Evolutionary conservation across 92 coral and sea anemone genomes (phyloP).

Genomic region (Phymanthus crucifer): DNA sequence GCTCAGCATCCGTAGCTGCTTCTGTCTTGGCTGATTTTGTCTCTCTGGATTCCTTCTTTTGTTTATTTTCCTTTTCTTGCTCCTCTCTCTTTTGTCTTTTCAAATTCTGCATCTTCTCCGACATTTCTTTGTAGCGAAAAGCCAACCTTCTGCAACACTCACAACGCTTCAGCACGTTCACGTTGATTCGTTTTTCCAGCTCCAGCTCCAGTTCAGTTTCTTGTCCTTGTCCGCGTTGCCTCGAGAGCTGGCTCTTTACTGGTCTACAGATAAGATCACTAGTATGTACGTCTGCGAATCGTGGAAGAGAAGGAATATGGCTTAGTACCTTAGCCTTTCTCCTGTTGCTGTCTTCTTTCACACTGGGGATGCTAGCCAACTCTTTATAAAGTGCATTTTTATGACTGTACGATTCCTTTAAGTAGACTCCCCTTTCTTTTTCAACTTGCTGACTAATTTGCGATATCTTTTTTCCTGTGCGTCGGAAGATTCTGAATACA

Average conservation of each 20-base stretch:
- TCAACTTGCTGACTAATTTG: conserved; percentile 63
- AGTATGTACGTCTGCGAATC: conserved; percentile 17
- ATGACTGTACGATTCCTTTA: conserved; percentile 69
- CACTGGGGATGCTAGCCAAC: conserved; percentile 50
- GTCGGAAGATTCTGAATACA: conserved; percentile 80
- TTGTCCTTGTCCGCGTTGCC: conserved; percentile 37
- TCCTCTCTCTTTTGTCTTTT: conserved; percentile 16
- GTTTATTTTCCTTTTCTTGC: conserved; percentile 3
- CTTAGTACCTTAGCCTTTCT: background rate
- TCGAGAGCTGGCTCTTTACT: conserved; percentile 36
- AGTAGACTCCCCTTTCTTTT: conserved; percentile 52
- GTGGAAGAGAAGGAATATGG: conserved; percentile 24
- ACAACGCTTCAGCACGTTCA: conserved; percentile 65
- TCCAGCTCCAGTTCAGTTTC: conserved; percentile 44
- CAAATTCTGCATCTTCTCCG: conserved; percentile 30
- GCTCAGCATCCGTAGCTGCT: conserved; percentile 1
- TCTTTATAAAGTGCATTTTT: conserved; percentile 79
- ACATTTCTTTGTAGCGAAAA: conserved; percentile 50
- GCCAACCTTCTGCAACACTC: conserved; percentile 80
- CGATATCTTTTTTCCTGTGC: conserved; percentile 65
- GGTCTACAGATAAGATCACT: conserved; percentile 43
- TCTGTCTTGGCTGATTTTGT: background rate
- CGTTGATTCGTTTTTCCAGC: conserved; percentile 56
- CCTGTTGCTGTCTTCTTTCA: conserved; percentile 17
- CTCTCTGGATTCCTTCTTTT: conserved; percentile 9